phyloP scores from a whole-genome alignment of 1,140 invertebrate genomes.

The Drosophila rufa region DNA sequence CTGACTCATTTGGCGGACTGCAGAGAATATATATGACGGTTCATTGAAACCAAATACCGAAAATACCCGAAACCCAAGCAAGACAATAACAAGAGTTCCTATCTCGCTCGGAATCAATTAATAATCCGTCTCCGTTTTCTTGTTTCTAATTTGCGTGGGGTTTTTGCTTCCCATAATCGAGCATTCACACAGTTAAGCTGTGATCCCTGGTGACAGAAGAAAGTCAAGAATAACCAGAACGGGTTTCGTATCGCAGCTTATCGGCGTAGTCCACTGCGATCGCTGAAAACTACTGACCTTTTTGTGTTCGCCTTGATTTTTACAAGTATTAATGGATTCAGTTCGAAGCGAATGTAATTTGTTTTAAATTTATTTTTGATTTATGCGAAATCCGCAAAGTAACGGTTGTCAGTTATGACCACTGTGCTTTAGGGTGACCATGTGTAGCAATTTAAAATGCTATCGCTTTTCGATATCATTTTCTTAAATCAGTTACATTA shows the following conservation, averaged over 20 bases:
- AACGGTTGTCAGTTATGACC: background rate
- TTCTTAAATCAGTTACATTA: too few species aligned
- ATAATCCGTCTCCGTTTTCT: constrained; percentile 44
- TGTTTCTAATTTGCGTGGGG: constrained; percentile 63
- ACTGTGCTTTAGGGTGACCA: constrained; percentile 17
- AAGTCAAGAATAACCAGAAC: constrained; percentile 73
- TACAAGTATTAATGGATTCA: constrained; percentile 22
- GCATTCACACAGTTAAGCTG: constrained; percentile 58
- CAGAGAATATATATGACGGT: constrained; percentile 38
- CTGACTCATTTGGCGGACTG: constrained; percentile 24
- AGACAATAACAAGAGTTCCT: constrained; percentile 36
- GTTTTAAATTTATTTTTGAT: constrained; percentile 11
- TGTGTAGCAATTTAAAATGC: background rate
- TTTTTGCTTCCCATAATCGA: constrained; percentile 66
- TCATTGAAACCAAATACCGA: constrained; percentile 42
- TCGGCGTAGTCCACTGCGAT: background rate
- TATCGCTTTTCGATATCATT: background rate
- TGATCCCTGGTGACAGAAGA: constrained; percentile 54
- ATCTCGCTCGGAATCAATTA: constrained; percentile 44
- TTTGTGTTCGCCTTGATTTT: constrained; percentile 20
- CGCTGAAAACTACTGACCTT: constrained; percentile 25
- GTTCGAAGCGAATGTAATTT: constrained; percentile 15
- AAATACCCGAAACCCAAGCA: constrained; percentile 29
- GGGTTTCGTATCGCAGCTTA: constrained; percentile 44
- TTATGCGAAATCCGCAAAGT: constrained; percentile 15